A percentile compares a stretch with the other conserved stretches of the same genome.
Conservation (phyloP, 2,888 invertebrate species). For the Heliconius hortense region DNA sequence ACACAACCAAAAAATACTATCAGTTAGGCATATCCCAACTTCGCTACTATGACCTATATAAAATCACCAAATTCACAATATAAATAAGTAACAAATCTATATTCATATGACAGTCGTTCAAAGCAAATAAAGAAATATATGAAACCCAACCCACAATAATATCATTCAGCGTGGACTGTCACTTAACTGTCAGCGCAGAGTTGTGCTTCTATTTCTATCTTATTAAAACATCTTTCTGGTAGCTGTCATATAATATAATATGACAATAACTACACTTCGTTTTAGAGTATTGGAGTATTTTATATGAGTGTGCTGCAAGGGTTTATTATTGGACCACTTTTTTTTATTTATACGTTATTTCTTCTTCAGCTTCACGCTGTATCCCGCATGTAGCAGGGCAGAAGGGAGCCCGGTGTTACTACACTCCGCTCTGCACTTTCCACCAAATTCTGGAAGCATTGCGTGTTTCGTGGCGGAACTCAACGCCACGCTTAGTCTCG, state of each 20-base stretch:
- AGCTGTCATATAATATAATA: constrained; percentile 64
- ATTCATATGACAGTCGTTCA: neutral
- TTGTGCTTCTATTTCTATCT: constrained; percentile 37
- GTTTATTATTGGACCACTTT: constrained; percentile 32
- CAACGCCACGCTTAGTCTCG: too few species aligned
- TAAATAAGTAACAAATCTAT: constrained; percentile 11
- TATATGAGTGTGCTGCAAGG: constrained; percentile 41
- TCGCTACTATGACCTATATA: neutral
- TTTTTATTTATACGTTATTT: neutral
- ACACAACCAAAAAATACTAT: too few species aligned
- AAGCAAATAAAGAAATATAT: constrained; percentile 20
- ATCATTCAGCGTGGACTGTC: constrained; percentile 35
- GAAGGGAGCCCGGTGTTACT: too few species aligned
- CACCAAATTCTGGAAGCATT: too few species aligned
- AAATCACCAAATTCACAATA: neutral
- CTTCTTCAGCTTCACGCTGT: neutral
- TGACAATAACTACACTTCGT: constrained; percentile 65
- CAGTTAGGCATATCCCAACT: neutral
- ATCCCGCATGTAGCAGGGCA: too few species aligned
- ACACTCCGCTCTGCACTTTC: too few species aligned
- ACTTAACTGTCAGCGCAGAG: constrained; percentile 42
- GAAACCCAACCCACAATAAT: constrained; percentile 28
- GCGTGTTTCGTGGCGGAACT: too few species aligned
- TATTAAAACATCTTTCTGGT: constrained; percentile 53
- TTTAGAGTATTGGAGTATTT: constrained; percentile 47